Percentiles rank a stretch among this genome's conserved stretches.
phyloP scores from a whole-genome alignment of 1,140 invertebrate species.

The Colletes latitarsis region DNA sequence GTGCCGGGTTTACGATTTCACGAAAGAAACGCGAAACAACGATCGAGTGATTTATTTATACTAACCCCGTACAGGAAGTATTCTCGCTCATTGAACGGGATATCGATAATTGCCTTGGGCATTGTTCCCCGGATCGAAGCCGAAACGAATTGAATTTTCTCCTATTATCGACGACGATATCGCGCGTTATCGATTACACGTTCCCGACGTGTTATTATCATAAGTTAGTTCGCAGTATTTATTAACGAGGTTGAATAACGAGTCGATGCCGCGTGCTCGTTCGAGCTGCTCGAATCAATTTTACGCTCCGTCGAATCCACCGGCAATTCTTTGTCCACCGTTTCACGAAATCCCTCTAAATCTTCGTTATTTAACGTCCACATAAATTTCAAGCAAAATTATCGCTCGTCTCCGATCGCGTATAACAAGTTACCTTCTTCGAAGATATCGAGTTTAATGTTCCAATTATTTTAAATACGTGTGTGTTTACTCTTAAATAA shows the following conservation, averaged over 20 bases:
- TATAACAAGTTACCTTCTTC: too few species aligned
- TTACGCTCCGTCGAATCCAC: neutral
- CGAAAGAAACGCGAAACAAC: neutral
- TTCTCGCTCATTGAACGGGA: constrained; percentile 6
- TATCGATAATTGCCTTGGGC: constrained; percentile 15
- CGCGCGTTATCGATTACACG: constrained; percentile 31
- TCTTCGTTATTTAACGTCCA: too few species aligned
- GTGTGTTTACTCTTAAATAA: too few species aligned
- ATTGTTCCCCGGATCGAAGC: constrained; percentile 13
- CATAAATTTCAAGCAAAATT: too few species aligned
- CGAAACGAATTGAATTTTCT: constrained; percentile 37
- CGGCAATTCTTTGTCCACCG: too few species aligned
- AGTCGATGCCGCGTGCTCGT: neutral
- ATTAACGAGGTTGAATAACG: constrained; percentile 20
- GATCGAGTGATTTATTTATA: constrained; percentile 7
- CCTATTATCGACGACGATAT: constrained; percentile 33
- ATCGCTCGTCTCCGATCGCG: too few species aligned
- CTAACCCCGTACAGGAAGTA: neutral
- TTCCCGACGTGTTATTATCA: constrained; percentile 26
- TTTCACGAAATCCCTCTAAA: too few species aligned
- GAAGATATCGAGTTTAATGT: too few species aligned
- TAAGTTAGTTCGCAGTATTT: constrained; percentile 26
- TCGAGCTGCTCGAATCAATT: neutral
- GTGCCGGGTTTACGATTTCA: neutral
- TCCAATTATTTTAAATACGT: too few species aligned